Base-by-base conservation (phyloP, 2,797 vertebrate species). In the Micromesistius poutassou region DNA sequence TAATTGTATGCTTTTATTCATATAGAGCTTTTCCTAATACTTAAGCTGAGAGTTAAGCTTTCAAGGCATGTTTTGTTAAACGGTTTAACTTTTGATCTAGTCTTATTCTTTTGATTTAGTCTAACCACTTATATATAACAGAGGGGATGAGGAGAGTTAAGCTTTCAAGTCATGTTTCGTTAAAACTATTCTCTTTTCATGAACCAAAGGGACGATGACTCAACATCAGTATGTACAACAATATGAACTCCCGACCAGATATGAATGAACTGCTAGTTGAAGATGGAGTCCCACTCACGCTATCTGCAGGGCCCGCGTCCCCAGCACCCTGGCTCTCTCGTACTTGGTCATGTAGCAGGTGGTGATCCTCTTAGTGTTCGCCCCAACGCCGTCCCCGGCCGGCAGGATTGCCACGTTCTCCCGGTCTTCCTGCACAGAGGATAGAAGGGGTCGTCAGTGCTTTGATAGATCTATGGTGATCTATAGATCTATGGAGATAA, bases 301-400 rank as follows among this genome's bases (percentile, higher is more conserved):
- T 16, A 99, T 99, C 93, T 99, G 97, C 0, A 99, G 95, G 0
- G 98, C 97, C 0, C 97, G 93, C 0, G 98, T 99, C 22, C 98
- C 98, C 84, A 99, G 93, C 13, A 99, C 98, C 14, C 97, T 93
- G 71, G 98, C 97, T 74, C 98, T 85, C 91, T 99, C 98, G 0
- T 99, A 99, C 78, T 99, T 99, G 55, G 98, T 99, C 98, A 99
- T 99, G 83, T 99, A 99, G 0, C 95, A 93, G 0, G 98, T 99
- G 0, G 98, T 99, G 92, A 99, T 99, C 76, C 97, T 95, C 91
- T 98, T 99, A 94, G 96, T 96, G 90, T 99, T 98, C 0, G 96
- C 95, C 88, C 95, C 96, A 6, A 95, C 95, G 0, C 97, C 95
- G 68, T 98, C 96, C 50, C 97, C 97, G 0, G 97, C 96, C 0